Conservation (phyloP, 1,140 invertebrate species). For the Diabrotica undecimpunctata region DNA sequence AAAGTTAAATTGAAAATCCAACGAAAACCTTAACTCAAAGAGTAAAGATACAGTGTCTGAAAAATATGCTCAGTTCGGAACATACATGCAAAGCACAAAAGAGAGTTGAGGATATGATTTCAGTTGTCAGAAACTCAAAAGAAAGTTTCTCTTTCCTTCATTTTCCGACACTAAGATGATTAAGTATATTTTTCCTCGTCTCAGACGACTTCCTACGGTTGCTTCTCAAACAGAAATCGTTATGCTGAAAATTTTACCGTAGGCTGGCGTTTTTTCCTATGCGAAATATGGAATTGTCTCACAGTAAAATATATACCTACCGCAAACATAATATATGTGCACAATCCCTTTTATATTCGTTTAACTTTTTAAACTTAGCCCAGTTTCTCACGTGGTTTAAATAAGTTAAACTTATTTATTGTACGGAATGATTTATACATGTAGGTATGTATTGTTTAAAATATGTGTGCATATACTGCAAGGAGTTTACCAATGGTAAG, state of each 20-base stretch:
- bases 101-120: neutral
- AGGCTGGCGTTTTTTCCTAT: neutral
- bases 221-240: constrained; percentile 2
- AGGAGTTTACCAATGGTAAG: too few relatives aligned
- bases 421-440: too few relatives aligned
- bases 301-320: neutral
- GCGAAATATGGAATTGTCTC: constrained; percentile 1
- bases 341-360: neutral
- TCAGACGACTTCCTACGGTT: neutral
- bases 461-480: too few relatives aligned
- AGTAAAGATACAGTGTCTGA: too few relatives aligned
- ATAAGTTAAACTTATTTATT: neutral
- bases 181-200: constrained; percentile 3
- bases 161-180: constrained; percentile 1
- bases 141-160: neutral
- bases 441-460: too few relatives aligned
- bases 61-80: too few relatives aligned
- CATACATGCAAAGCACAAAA: neutral
- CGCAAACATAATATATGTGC: neutral
- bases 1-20: too few relatives aligned
- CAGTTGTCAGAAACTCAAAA: neutral
- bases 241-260: neutral
- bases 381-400: neutral
- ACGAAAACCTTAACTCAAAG: too few relatives aligned
- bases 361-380: neutral